Evolutionary conservation across 1,140 invertebrate genomes (phyloP).

Genomic region (Eriosoma lanigerum): DNA sequence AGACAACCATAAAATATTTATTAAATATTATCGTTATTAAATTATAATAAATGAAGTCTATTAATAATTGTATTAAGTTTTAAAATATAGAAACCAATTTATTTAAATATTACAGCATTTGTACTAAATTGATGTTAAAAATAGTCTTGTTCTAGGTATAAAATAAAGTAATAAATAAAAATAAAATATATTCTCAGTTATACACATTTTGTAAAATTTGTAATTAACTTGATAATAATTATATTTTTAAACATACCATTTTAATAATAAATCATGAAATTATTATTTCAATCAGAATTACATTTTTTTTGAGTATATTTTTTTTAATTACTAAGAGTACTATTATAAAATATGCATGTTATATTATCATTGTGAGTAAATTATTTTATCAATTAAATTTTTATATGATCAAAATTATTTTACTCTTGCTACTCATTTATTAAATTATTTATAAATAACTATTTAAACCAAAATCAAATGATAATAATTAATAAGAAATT

Average conservation of each 20-base stretch:
- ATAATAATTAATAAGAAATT: conserved; percentile 1
- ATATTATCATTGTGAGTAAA: conserved; percentile 30
- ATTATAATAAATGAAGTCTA: neutral
- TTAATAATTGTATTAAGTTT: conserved; percentile 13
- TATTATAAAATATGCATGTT: conserved; percentile 22
- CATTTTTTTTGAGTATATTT: conserved; percentile 33
- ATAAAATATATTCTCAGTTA: conserved; percentile 1
- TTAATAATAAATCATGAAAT: conserved; percentile 37
- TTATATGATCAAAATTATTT: conserved; percentile 41
- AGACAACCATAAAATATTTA: conserved; percentile 13
- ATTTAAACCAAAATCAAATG: conserved; percentile 21
- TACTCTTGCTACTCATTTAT: neutral
- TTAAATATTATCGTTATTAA: conserved; percentile 5
- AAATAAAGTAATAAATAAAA: neutral
- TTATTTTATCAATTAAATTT: conserved; percentile 24
- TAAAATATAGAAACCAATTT: conserved; percentile 14
- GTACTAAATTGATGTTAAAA: conserved; percentile 23
- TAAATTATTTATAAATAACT: no score
- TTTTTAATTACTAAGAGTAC: conserved; percentile 11
- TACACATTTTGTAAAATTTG: conserved; percentile 20
- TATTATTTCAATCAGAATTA: conserved; percentile 30
- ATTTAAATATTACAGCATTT: conserved; percentile 12
- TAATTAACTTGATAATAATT: conserved; percentile 21
- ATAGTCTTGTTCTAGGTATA: conserved; percentile 39
- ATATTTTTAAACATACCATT: conserved; percentile 31